Conservation (phyloP, 2,113 vertebrate species). For the Acrocephalus arundinaceus region DNA sequence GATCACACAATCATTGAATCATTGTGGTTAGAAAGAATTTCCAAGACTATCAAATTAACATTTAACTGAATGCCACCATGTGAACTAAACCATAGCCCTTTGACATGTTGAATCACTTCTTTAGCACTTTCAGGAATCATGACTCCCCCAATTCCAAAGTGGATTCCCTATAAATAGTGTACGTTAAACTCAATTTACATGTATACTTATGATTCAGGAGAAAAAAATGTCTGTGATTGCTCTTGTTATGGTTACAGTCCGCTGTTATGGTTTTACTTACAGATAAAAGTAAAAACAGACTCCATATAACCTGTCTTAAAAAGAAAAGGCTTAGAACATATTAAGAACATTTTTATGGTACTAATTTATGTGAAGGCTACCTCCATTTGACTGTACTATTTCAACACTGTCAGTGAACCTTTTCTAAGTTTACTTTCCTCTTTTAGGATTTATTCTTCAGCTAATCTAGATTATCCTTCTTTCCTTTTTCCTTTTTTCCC, state of each 20-base stretch:
- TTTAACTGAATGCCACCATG: background rate
- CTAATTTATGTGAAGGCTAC: background rate
- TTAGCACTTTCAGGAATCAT: background rate
- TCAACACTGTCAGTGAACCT: background rate
- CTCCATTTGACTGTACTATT: background rate
- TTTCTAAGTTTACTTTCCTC: background rate
- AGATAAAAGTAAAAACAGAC: background rate
- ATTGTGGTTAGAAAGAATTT: background rate
- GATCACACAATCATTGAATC: background rate
- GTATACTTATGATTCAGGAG: background rate
- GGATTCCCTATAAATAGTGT: background rate
- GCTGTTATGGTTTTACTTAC: background rate
- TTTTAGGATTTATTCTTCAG: background rate
- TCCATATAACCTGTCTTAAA: background rate
- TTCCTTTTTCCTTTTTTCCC: background rate
- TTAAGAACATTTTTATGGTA: background rate
- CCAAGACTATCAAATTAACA: background rate
- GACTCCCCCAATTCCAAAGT: background rate
- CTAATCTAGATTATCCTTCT: background rate
- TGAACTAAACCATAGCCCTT: background rate
- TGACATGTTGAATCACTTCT: background rate
- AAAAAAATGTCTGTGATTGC: background rate
- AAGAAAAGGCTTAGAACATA: background rate
- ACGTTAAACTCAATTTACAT: background rate
- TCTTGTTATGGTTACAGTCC: background rate